These are phyloP conservation scores for Gari tellinella DNA, from an alignment of 2,888 invertebrate genomes.

Conservation along the genomic window DNA sequence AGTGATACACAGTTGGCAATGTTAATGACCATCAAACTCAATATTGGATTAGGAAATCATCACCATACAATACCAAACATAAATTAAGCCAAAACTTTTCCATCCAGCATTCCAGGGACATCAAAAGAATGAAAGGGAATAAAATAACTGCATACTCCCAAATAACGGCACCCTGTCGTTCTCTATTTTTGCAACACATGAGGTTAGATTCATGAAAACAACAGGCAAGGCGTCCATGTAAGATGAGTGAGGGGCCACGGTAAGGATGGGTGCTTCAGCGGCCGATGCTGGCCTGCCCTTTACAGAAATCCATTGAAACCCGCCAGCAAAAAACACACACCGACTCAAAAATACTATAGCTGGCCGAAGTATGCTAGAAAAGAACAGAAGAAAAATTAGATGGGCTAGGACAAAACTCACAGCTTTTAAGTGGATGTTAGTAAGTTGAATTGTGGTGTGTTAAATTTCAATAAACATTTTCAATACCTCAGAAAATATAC, in stretches of 20 bases:
- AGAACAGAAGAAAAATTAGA: conserved; percentile 7
- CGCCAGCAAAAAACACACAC: conserved; percentile 90
- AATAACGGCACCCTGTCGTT: conserved; percentile 93
- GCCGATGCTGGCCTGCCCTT: conserved; percentile 91
- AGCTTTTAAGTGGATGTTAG: no score
- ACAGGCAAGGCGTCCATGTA: conserved; percentile 95
- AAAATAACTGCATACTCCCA: conserved; percentile 90
- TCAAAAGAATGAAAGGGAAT: neutral
- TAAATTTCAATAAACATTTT: no score
- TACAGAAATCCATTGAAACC: conserved; percentile 92
- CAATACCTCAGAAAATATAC: no score
- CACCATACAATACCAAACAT: no score
- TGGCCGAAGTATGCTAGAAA: conserved; percentile 73
- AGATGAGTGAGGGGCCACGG: conserved; percentile 95
- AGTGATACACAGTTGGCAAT: no score
- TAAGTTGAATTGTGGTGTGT: no score
- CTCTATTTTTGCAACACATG: conserved; percentile 95
- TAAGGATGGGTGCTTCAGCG: conserved; percentile 92
- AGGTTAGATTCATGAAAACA: conserved; percentile 92
- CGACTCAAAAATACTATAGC: conserved; percentile 76
- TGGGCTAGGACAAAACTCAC: no score
- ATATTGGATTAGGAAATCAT: no score
- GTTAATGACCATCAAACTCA: no score
- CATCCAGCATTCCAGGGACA: no score
- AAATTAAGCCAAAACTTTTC: no score